Base-by-base conservation (phyloP, 2,888 invertebrate species). In the Malacosoma neustria region DNA sequence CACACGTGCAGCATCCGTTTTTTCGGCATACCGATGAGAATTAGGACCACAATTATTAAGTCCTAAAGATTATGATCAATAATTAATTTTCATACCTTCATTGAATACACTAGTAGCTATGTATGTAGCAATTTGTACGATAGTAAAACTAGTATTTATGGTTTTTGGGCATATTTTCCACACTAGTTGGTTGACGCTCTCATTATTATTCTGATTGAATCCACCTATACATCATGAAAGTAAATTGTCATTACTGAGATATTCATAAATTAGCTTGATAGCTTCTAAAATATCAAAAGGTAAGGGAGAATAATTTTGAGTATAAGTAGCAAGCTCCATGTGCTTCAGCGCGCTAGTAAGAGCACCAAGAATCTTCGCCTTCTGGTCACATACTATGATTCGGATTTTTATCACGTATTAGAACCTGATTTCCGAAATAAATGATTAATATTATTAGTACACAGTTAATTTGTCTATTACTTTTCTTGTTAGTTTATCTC, bases 161-260 rank as follows among this genome's bases (percentile, higher is more conserved):
- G 35, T 13, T 35, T 35, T 35, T 13, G 35, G 35, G 13, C 12
- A 13, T 12, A 32, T 14, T 11, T 31, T 32, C 32, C 36, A 22
- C 13, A 36, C 32, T 12, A 12, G n/a, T 14, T 11, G 9, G 13
- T 32, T 32, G 14, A 36, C 31, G 12, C 14, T 31, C 14, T 22
- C 32, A 12, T 36, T 36, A 22, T 15, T 36, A 36, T 36, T 36
- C 15, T 36, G 36, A 9, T 13, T 36, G 36, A 14, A 36, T 13
- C 36, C 36, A 14, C 36, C 36, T 15, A 36, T 11, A 14, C 32
- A 36, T 14, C 22, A 14, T 9, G 12, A 13, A n/a, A 35, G 35
- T 11, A 35, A 30, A 11, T 35, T n/a, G 14, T 35, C 35, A n/a
- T 11, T 9, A 11, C 30, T 34, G n/a, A 22, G 15, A 3, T 22